phyloP scores from a whole-genome alignment of 2,888 invertebrate genomes.

The Allygus modestus region DNA sequence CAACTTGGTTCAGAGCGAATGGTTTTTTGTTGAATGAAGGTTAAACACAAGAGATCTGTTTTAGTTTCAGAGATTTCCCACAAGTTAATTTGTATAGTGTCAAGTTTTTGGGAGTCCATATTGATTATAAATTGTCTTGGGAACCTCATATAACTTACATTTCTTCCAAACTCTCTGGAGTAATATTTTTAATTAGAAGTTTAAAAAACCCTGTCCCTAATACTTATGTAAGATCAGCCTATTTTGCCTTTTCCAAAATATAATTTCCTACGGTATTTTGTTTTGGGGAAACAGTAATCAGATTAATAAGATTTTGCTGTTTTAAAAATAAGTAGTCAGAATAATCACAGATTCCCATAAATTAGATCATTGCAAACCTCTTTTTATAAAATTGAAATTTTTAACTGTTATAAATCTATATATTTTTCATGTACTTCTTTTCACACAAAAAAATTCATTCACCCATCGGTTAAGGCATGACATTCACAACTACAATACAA shows the following conservation, averaged over 20 bases:
- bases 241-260: conserved; percentile 3
- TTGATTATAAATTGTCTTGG: conserved; percentile 38
- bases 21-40: no score
- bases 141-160: conserved; percentile 2
- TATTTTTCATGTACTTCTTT: no score
- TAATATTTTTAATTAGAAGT: neutral
- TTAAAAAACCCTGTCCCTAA: no score
- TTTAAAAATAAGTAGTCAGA: no score
- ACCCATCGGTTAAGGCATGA: no score
- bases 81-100: conserved; percentile 14
- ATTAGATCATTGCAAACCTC: no score
- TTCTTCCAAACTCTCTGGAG: neutral
- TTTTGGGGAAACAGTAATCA: conserved; percentile 4
- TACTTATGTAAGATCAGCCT: no score
- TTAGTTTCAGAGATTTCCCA: conserved; percentile 37
- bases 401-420: no score
- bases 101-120: conserved; percentile 27
- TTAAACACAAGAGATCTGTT: conserved; percentile 14
- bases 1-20: conserved; percentile 28
- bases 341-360: neutral
- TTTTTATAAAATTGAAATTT: no score
- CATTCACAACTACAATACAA: no score
- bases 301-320: neutral
- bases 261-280: neutral
- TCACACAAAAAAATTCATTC: no score